Base-by-base conservation (phyloP, 2,797 vertebrate species). In the Nothura maculosa region DNA sequence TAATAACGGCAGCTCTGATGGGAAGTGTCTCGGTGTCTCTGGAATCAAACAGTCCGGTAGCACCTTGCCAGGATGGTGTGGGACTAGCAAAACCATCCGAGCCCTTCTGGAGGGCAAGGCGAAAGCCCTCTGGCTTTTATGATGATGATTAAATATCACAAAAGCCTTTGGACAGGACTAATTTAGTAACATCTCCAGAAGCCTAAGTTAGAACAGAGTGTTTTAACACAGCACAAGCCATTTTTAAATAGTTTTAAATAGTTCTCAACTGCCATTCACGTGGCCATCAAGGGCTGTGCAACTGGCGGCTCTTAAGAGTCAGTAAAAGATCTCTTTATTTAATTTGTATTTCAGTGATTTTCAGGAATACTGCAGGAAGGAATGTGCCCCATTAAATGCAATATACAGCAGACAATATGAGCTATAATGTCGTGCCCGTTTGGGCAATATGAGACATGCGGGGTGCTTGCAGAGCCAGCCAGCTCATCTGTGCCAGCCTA, bases 11-110 rank as follows among this genome's bases (percentile, higher is more conserved):
- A 93, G 85, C 90, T 92, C 24, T 89, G 92, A 92, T 95, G 87
- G 94, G n/a, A 81, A 96, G 90, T 95, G 93, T 94, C 96, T 94
- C 90, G 95, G 87, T 94, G 96, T 93, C 95, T 93, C 22, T 96
- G 92, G 94, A 96, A 95, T 93, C 78, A 96, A 90, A 96, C 90
- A 94, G 95, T 94, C 47, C 17, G 73, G 92, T 90, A 94, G 86
- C n/a, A 22, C 15, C 0, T 42, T 81, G 93, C 88, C 91, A 89
- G 81, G 43, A n/a, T 32, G 58, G 90, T 70, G 72, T 73, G 81
- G 64, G 92, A 50, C 93, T 89, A 87, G 86, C 90, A 92, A 95
- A 96, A 93, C 81, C 12, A 9, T 18, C 62, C 93, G 92, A 30
- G 72, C 55, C 12, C 7, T 92, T 93, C 87, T 93, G 95, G 94